Conservation (phyloP, 2,797 vertebrate genomes). For the Picus viridis region DNA sequence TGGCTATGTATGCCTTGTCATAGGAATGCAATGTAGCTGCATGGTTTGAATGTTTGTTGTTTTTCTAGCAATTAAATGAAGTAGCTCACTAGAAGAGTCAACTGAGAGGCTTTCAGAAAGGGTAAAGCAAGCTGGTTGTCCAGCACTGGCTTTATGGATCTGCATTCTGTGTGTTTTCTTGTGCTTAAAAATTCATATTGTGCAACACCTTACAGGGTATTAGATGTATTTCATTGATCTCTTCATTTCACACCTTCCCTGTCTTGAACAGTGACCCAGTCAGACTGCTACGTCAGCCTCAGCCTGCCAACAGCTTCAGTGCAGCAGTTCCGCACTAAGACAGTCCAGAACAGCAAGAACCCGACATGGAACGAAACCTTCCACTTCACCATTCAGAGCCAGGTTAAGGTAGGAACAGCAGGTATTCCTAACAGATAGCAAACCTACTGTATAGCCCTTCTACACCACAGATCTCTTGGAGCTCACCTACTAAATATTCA, state of each 20-base stretch:
- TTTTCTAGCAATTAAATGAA: neutral
- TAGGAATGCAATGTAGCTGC: neutral
- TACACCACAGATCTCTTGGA: neutral
- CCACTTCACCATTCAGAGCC: slow-evolving; percentile 79
- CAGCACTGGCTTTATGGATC: neutral
- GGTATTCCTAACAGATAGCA: neutral
- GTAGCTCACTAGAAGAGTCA: neutral
- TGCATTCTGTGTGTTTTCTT: neutral
- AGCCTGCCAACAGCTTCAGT: slow-evolving; percentile 83
- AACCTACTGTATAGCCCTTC: neutral
- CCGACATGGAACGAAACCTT: slow-evolving; percentile 86
- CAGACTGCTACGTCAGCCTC: slow-evolving; percentile 84
- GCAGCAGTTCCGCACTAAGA: slow-evolving; percentile 77
- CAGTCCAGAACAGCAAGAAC: slow-evolving; percentile 76
- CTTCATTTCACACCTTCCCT: neutral
- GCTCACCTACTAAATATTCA: neutral
- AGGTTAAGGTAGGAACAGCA: slow-evolving; percentile 80
- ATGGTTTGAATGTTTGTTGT: neutral
- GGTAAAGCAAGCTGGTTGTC: neutral
- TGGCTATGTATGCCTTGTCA: neutral
- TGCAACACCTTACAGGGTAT: neutral
- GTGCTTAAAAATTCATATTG: neutral
- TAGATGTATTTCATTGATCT: neutral
- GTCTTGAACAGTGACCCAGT: slow-evolving; percentile 76
- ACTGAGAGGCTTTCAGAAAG: neutral